Evolutionary conservation across 1,140 invertebrate species (phyloP), one percentile per base, ranked within the genome.

Genomic region (Chironomus striatipennis): DNA sequence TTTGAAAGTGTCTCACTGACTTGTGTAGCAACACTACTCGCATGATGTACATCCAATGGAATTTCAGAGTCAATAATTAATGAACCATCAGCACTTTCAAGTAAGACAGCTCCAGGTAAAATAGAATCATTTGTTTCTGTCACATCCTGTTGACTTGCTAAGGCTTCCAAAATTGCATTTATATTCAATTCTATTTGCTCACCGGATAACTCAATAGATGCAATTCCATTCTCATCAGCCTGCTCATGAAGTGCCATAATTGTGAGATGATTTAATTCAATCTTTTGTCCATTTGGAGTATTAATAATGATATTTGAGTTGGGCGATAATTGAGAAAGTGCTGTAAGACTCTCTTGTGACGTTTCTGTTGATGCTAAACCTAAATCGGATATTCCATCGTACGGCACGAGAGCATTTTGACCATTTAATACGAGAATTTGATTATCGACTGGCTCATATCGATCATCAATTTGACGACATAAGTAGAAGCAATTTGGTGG

Each of bases 371-470:
- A n/a, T n/a, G 18, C 17, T 18, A 70, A 20, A 2, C 20, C 65
- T 34, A n/a, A n/a, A n/a, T n/a, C n/a, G n/a, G 24, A 34, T 34
- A 34, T 34, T 0, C 65, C 65, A 20, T 70, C 65, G 10, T 20
- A 70, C 18, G 65, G 65, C 18, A 70, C 65, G 9, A 70, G 20
- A 70, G 65, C 65, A 20, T 70, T 70, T 21, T 70, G 65, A 3
- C 15, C 65, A 70, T 70, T 70, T 9, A 70, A 77, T 74, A 86
- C 84, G 4, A 91, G 80, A 0, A 88, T 85, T 75, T 89, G 88
- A 75, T 90, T 90, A 79, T 91, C 90, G 6, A 92, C 83, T 7
- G 89, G 87, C 64, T 87, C 89, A 43, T 90, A 85, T 74, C 88
- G 88, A 64, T 90, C 89, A 75, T 89, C 87, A 76, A 90, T 88